phyloP scores from a whole-genome alignment of 2,888 invertebrate species.

The Drosophila rellima region DNA sequence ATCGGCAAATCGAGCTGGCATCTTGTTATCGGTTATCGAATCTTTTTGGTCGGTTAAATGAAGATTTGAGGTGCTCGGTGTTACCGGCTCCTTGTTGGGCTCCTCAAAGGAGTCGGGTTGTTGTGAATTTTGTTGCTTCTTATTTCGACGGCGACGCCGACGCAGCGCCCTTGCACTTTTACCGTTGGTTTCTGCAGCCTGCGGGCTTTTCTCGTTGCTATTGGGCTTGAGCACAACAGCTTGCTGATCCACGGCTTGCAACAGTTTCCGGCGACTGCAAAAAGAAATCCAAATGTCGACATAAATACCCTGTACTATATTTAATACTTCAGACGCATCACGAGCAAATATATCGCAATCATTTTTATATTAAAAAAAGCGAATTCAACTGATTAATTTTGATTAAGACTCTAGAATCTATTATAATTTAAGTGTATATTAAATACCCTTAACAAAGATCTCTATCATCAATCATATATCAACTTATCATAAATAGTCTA shows the following conservation, averaged over 20 bases:
- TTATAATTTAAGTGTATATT: too few species aligned
- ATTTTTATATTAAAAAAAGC: neutral
- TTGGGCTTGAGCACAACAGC: constrained; percentile 65
- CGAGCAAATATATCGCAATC: neutral
- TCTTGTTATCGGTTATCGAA: constrained; percentile 83
- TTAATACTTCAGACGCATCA: neutral
- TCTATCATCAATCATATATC: too few species aligned
- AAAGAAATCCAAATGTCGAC: neutral
- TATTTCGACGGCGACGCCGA: constrained; percentile 83
- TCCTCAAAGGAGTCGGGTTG: constrained; percentile 70
- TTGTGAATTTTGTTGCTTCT: constrained; percentile 72
- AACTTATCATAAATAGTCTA: too few species aligned
- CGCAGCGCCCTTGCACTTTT: constrained; percentile 78
- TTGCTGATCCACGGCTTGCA: constrained; percentile 75
- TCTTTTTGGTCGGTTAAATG: constrained; percentile 20
- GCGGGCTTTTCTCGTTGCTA: constrained; percentile 52
- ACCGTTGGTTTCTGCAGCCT: constrained; percentile 68
- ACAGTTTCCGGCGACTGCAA: constrained; percentile 63
- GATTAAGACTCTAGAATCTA: too few species aligned
- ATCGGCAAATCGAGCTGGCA: constrained; percentile 90
- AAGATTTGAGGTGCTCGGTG: constrained; percentile 62
- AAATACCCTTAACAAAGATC: too few species aligned
- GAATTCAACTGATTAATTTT: too few species aligned
- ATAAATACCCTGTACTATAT: neutral
- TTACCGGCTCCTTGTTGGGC: constrained; percentile 65